Percentiles rank a stretch among this genome's conserved stretches.
These are phyloP conservation scores for Cheirogaleus major DNA, from an alignment of 2,797 vertebrate genomes.

Conservation along the genomic window DNA sequence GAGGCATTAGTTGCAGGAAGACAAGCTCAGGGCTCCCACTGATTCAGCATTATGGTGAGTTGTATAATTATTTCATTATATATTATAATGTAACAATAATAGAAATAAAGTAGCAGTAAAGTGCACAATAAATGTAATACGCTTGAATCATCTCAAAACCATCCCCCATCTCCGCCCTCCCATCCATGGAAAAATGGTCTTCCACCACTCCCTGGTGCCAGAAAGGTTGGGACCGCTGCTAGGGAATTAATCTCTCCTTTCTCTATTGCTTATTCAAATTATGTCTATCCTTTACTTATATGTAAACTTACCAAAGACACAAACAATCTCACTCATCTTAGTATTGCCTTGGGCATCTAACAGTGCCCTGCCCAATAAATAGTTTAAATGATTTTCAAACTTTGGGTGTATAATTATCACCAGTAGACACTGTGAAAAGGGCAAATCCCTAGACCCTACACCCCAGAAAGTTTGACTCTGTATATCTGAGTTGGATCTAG, in stretches of 20 bases:
- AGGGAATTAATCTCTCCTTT: not conserved
- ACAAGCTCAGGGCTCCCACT: no score
- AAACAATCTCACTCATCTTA: not conserved
- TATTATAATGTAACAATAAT: no score
- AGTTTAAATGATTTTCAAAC: not conserved
- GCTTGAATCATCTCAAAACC: no score
- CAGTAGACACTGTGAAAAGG: not conserved
- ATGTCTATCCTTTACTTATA: not conserved
- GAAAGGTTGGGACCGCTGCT: no score
- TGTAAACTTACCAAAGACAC: not conserved
- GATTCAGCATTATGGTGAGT: no score
- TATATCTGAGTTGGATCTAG: not conserved
- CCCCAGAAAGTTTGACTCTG: not conserved
- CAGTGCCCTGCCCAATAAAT: not conserved
- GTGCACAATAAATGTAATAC: no score
- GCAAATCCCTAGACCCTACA: not conserved
- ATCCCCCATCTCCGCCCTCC: no score
- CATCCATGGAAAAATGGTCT: no score
- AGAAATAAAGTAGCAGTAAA: no score
- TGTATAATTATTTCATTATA: no score
- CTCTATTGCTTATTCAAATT: not conserved
- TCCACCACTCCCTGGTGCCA: no score
- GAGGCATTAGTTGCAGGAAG: no score
- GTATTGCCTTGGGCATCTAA: not conserved
- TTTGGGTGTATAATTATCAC: not conserved